These are phyloP conservation scores for Rhamphomyia laevipes DNA, from an alignment of 2,888 invertebrate species.

Conservation along the genomic window DNA sequence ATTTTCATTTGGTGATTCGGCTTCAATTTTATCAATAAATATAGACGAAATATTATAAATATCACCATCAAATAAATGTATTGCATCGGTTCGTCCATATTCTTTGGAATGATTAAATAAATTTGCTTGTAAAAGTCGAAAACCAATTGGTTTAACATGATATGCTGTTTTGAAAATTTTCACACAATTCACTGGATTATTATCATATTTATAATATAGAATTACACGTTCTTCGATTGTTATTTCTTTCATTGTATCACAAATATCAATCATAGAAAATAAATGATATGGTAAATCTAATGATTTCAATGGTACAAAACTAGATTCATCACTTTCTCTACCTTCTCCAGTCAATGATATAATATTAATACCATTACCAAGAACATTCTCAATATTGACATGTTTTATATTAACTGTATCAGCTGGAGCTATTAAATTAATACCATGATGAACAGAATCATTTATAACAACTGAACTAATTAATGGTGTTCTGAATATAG, in stretches of 20 bases:
- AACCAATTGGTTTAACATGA: conserved; percentile 77
- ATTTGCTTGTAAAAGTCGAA: conserved; percentile 81
- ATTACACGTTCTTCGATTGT: conserved; percentile 79
- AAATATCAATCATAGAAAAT: conserved; percentile 92
- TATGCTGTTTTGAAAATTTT: conserved; percentile 88
- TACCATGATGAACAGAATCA: conserved; percentile 79
- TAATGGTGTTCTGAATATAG: conserved; percentile 74
- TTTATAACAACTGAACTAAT: conserved; percentile 73
- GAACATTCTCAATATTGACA: conserved; percentile 61
- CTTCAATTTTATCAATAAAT: conserved; percentile 59
- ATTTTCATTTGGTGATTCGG: conserved; percentile 58
- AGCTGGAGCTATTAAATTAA: conserved; percentile 81
- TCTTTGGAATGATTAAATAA: conserved; percentile 77
- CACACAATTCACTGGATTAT: conserved; percentile 90
- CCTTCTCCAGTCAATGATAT: conserved; percentile 89
- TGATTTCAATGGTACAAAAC: conserved; percentile 73
- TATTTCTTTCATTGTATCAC: conserved; percentile 88
- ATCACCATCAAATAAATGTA: conserved; percentile 85
- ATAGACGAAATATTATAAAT: conserved; percentile 74
- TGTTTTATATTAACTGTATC: conserved; percentile 67
- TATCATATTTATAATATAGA: conserved; percentile 94
- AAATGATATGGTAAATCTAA: conserved; percentile 78
- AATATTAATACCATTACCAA: conserved; percentile 84
- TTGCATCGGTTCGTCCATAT: conserved; percentile 70
- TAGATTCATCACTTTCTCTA: conserved; percentile 73